Base-by-base conservation (phyloP, 2,113 vertebrate genomes). In the Opisthocomus hoazin region DNA sequence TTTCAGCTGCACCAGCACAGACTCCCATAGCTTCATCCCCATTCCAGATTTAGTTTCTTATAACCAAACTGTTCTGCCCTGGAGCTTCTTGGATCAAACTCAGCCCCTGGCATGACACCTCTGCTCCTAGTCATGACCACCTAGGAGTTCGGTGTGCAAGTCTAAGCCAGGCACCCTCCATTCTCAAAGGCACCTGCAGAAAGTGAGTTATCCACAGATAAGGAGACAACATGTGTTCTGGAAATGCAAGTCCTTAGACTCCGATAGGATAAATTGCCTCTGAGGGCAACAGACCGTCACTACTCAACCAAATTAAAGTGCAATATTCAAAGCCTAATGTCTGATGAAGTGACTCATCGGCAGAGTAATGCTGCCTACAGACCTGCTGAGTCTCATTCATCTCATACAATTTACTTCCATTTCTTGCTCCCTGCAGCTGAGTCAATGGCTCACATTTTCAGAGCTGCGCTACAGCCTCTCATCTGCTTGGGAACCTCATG, bases 231-330 rank as follows among this genome's bases (percentile, higher is more conserved):
- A 76, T 14, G 2, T 79, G 30, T 66, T 89, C 87, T 87, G 78
- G 39, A 76, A 95, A 73, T 65, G 65, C 61, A 79, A 82, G 57
- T 39, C 57, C 41, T 85, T 57, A 87, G 60, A 43, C 68, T 41
- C 5, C 6, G 61, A 45, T 39, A 94, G 74, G 77, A 96, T 75
- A 89, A 96, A 95, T 94, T 91, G 77, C 48, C 89, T 89, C 81
- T 82, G 82, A 96, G 80, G 89, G 89, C 91, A 89, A 95, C 65
- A 76, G 75, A 80, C 66, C 76, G 75, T 63, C 50, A 77, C 89
- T 82, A 84, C 81, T 96, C 89, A 93, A 91, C 87, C 65, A 93
- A 93, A 96, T 95, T 95, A 96, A 96, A 97, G 91, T 69, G 89
- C 64, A 93, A 91, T 94, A 95, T 95, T 91, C 93, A 87, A 96